Evolutionary conservation across 2,113 vertebrate species (phyloP).

Genomic region (Delphinus delphis): DNA sequence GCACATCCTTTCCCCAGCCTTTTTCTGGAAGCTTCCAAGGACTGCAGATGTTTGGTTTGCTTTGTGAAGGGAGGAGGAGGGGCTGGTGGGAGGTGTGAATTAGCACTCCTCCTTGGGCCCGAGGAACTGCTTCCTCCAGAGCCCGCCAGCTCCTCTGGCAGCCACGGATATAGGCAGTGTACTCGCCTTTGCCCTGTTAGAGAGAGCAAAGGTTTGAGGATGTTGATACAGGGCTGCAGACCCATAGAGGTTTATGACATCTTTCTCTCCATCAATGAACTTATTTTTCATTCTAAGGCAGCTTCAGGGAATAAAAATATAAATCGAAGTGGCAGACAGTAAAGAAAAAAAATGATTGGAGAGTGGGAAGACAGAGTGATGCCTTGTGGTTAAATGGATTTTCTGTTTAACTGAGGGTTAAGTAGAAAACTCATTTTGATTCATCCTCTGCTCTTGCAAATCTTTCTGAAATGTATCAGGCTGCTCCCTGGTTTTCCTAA

Average conservation of each 20-base stretch:
- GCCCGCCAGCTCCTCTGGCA: not conserved
- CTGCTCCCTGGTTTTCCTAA: conserved; percentile 59
- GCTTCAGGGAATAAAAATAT: conserved; percentile 16
- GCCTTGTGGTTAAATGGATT: conserved; percentile 61
- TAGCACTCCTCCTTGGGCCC: not conserved
- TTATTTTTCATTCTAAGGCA: conserved; percentile 6
- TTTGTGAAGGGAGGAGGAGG: not conserved
- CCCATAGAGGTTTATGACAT: not conserved
- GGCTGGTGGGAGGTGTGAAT: not conserved
- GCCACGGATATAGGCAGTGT: accelerated
- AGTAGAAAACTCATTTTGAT: conserved; percentile 53
- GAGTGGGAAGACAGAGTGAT: not conserved
- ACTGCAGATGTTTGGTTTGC: not conserved
- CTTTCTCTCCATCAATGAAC: not conserved
- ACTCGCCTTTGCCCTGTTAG: not conserved
- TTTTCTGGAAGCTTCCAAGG: not conserved
- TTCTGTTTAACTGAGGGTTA: conserved; percentile 74
- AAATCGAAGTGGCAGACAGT: not conserved
- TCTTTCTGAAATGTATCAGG: conserved; percentile 61
- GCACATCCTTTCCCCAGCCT: not conserved
- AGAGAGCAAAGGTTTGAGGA: not conserved
- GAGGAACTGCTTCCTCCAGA: not conserved
- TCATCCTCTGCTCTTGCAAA: conserved; percentile 48
- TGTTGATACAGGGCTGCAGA: not conserved
- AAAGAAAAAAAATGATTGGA: not conserved